Percentiles rank a stretch among this genome's conserved stretches.
These are phyloP conservation scores for Indicator maculatus DNA, from an alignment of 2,113 vertebrate species.

Conservation along the genomic window DNA sequence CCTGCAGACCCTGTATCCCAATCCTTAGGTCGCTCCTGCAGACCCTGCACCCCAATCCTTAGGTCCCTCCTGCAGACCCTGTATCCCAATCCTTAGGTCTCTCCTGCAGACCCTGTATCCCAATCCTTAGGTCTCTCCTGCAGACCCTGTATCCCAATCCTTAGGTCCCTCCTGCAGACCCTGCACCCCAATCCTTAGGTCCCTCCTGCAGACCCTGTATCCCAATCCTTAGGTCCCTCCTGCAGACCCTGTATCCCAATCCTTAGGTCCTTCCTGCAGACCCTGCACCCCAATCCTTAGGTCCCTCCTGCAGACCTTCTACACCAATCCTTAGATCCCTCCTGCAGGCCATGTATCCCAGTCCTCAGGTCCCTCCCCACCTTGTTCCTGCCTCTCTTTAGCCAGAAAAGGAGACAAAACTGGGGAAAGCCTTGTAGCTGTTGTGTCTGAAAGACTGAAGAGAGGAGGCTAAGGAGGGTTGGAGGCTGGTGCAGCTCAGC, in stretches of 20 bases:
- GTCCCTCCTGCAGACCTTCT: accelerated
- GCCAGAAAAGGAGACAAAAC: not conserved
- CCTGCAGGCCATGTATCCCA: not conserved
- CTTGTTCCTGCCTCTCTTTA: not conserved
- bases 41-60: too few relatives aligned
- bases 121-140: too few relatives aligned
- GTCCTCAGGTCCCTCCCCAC: too few relatives aligned
- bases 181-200: accelerated
- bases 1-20: too few relatives aligned
- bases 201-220: accelerated
- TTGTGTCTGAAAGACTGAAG: not conserved
- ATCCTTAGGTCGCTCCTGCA: too few relatives aligned
- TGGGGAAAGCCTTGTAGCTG: not conserved
- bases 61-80: too few relatives aligned
- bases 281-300: accelerated
- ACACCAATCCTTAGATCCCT: not conserved
- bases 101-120: too few relatives aligned
- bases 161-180: not conserved
- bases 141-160: accelerated
- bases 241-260: accelerated
- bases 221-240: not conserved
- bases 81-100: too few relatives aligned
- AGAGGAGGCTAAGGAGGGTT: not conserved
- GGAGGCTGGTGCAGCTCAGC: not conserved
- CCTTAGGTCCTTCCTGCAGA: not conserved